Evolutionary conservation across 1,140 invertebrate genomes (phyloP), one percentile per base, ranked within the genome.

Genomic region (Muscidifurax raptorellus): DNA sequence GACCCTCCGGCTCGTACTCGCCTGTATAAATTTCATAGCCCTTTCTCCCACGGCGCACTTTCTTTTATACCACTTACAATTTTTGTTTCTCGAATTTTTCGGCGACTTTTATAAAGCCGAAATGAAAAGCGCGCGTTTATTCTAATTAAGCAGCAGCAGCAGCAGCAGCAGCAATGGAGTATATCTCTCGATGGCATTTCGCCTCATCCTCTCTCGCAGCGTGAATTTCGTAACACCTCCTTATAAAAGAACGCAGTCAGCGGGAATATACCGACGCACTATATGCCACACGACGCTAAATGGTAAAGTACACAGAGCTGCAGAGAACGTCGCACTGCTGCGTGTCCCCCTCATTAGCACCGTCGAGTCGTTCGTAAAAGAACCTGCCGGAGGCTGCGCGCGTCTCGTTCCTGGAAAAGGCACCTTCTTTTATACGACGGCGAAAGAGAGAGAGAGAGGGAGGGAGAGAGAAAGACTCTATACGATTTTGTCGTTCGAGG

Each of bases 291-390:
- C 87, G 84, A 85, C 88, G 90, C 88, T 92, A 91, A 92, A 89
- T 91, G 89, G 88, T 85, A 90, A 88, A 91, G 91, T 87, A 92
- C 88, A 92, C 89, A 91, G 78, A 40, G 36, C n/a, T n/a, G n/a
- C 36, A 10, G 36, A 40, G 36, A 9, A 40, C 36, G 36, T 15
- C 9, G 27, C 86, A 81, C 88, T 85, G 87, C 88, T 88, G 40
- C 90, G 89, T 91, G 90, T 91, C 90, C 89, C 90, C 90, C 91
- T 91, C 91, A 92, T 92, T 92, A 92, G 90, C 91, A 92, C 91
- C 87, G 90, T 86, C 90, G 89, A 89, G 88, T 86, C 88, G 80
- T 27, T 18, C 15, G 15, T 52, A 36, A 86, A 81, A n/a, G n/a
- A 78, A 83, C 32, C 72, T 52, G 76, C 71, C 78, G 44, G 69